phyloP scores from a whole-genome alignment of 2,113 vertebrate genomes.

The Phyllostomus hastatus region DNA sequence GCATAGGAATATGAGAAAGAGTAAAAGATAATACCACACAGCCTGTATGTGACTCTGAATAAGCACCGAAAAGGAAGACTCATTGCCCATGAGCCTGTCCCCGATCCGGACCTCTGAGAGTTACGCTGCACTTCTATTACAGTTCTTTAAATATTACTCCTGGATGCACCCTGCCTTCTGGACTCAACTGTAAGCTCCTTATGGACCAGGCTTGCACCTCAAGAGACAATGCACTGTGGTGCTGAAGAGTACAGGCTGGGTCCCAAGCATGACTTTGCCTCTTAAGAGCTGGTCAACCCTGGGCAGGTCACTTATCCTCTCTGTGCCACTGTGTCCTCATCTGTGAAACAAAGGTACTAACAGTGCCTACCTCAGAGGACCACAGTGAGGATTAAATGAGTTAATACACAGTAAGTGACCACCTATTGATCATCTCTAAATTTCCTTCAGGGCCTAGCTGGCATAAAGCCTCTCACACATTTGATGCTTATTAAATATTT shows the following conservation, averaged over 20 bases:
- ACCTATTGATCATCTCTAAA: not conserved
- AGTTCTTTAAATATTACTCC: not conserved
- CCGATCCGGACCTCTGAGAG: no score
- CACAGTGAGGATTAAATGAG: not conserved
- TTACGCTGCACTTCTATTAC: fast-evolving
- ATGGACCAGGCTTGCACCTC: not conserved
- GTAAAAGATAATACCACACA: not conserved
- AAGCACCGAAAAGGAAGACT: not conserved
- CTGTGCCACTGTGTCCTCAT: not conserved
- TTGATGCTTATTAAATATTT: not conserved
- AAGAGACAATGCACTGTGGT: not conserved
- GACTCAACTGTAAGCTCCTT: not conserved
- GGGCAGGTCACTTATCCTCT: not conserved
- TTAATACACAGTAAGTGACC: not conserved
- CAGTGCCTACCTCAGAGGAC: not conserved
- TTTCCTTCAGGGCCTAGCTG: not conserved
- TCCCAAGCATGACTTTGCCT: not conserved
- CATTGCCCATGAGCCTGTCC: fast-evolving
- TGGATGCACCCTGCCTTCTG: not conserved
- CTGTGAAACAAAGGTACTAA: not conserved
- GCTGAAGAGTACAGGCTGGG: not conserved
- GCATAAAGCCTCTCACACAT: not conserved
- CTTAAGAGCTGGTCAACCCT: not conserved
- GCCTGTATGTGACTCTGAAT: not conserved
- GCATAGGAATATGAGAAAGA: not conserved